Evolutionary conservation across 2,888 invertebrate genomes (phyloP).

Genomic region (Tenthredo mesomela): DNA sequence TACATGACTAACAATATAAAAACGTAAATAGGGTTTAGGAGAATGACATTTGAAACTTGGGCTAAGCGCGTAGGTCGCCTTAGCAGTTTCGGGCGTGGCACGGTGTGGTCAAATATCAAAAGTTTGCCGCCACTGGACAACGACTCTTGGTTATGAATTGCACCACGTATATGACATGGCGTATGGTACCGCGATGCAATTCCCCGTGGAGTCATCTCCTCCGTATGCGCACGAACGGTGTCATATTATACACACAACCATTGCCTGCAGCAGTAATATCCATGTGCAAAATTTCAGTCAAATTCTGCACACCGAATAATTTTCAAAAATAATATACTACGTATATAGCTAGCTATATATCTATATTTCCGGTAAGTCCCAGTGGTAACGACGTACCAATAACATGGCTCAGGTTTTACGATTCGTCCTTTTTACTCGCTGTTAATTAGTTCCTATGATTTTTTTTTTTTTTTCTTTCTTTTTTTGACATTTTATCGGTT

Average conservation of each 20-base stretch:
- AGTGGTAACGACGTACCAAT: conserved; percentile 20
- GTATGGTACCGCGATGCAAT: conserved; percentile 35
- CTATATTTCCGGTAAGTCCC: not conserved
- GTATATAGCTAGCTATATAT: not conserved
- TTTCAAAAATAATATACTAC: not conserved
- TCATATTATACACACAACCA: conserved; percentile 32
- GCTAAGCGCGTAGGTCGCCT: conserved; percentile 59
- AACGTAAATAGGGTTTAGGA: conserved; percentile 63
- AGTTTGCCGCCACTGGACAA: conserved; percentile 59
- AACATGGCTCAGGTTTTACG: not conserved
- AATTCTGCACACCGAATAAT: conserved; percentile 9
- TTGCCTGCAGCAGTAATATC: not conserved
- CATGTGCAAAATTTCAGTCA: conserved; percentile 24
- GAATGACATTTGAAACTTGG: conserved; percentile 66
- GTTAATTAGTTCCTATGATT: conserved; percentile 7
- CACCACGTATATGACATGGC: not conserved
- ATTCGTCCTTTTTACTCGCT: not conserved
- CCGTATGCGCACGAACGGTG: conserved; percentile 27
- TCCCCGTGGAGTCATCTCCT: conserved; percentile 43
- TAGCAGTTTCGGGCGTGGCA: conserved; percentile 56
- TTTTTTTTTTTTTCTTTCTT: not conserved
- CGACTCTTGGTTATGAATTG: conserved; percentile 36
- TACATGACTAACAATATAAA: conserved; percentile 61
- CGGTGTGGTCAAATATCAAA: conserved; percentile 66
- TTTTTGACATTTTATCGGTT: not conserved